A percentile compares a stretch with the other conserved stretches of the same genome.
These are phyloP conservation scores for Brachionus manjavacas DNA, from an alignment of 1,140 invertebrate species.

Conservation along the genomic window DNA sequence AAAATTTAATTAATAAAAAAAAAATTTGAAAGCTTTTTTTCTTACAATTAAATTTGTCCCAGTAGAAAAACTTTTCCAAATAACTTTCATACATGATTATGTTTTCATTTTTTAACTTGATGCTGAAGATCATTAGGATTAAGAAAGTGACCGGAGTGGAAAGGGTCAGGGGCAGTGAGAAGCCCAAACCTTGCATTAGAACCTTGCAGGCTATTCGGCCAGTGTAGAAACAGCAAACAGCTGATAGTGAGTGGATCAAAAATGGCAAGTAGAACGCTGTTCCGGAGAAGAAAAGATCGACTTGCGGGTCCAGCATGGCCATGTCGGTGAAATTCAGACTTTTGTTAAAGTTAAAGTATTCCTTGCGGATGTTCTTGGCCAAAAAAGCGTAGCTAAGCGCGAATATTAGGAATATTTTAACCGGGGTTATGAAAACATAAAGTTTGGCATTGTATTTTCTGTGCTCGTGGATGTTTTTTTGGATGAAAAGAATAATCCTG, in stretches of 20 bases:
- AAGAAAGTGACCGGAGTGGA: slow-evolving; percentile 77
- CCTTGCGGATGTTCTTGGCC: not conserved
- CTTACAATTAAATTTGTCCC: not conserved
- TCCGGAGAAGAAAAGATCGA: not conserved
- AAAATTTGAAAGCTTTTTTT: not conserved
- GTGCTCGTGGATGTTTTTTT: not conserved
- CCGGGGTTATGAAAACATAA: not conserved
- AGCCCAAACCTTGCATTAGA: slow-evolving; percentile 89
- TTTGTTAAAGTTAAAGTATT: slow-evolving; percentile 13
- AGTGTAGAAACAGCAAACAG: slow-evolving; percentile 26
- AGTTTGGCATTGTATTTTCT: slow-evolving; percentile 38
- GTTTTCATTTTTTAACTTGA: not conserved
- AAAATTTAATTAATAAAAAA: not conserved
- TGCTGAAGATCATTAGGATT: slow-evolving; percentile 74
- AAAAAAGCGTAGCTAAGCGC: not conserved
- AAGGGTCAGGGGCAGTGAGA: slow-evolving; percentile 85
- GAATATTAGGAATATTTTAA: slow-evolving; percentile 29
- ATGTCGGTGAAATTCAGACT: not conserved
- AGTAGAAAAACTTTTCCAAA: slow-evolving; percentile 41
- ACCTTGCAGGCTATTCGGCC: slow-evolving; percentile 59
- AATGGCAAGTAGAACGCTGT: slow-evolving; percentile 15
- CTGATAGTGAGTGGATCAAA: slow-evolving; percentile 13
- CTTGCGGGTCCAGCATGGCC: not conserved
- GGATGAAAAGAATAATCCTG: not conserved
- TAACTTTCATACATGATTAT: slow-evolving; percentile 2